These are phyloP conservation scores for Psittacula cyanocephala DNA, from an alignment of 2,113 vertebrate species.

Conservation along the genomic window DNA sequence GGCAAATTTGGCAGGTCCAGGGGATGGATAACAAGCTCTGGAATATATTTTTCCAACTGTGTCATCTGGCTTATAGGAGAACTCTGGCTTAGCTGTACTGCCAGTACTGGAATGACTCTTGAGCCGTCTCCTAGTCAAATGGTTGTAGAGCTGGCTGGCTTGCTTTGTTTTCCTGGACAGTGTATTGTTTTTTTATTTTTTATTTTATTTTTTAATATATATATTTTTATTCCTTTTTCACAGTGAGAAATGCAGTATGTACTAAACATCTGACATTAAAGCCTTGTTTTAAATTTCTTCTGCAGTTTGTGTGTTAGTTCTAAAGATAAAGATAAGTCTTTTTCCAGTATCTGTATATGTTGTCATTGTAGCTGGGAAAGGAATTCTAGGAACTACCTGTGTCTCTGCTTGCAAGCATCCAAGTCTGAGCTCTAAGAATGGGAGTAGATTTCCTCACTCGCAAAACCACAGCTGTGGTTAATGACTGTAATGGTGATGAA, in stretches of 20 bases:
- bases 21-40: constrained; percentile 36
- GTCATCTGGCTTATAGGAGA: constrained; percentile 64
- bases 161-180: constrained; percentile 59
- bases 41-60: constrained; percentile 62
- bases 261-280: constrained; percentile 23
- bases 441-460: background rate
- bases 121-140: constrained; percentile 42
- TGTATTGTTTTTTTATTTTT: background rate
- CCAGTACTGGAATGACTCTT: constrained; percentile 56
- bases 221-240: background rate
- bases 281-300: background rate
- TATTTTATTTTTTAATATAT: background rate
- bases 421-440: constrained; percentile 2
- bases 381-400: constrained; percentile 31
- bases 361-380: background rate
- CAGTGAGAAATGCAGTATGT: constrained; percentile 18
- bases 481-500: constrained; percentile 38
- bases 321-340: background rate
- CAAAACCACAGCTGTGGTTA: constrained; percentile 40
- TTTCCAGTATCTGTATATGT: background rate
- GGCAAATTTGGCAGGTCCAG: constrained; percentile 39
- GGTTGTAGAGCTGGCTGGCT: constrained; percentile 20
- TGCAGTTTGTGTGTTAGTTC: background rate
- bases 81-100: constrained; percentile 64
- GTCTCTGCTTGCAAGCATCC: background rate